Base-by-base conservation (phyloP, 2,888 invertebrate species). In the Melinaea marsaeus region DNA sequence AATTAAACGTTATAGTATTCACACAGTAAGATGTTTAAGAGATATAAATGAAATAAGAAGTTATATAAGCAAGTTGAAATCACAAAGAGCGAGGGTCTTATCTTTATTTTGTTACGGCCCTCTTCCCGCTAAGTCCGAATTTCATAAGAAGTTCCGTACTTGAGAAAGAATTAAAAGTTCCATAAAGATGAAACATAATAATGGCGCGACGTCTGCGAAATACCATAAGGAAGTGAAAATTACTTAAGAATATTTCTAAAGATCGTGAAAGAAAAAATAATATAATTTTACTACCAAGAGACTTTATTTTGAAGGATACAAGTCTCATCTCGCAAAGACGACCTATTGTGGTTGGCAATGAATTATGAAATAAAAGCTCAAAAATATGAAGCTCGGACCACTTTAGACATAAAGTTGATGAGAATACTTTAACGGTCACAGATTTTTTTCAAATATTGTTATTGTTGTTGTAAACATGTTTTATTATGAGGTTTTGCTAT, bases 191-290 rank as follows among this genome's bases (percentile, higher is more conserved):
- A 69, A 65, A 71, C 74, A 80, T 79, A 79, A 80, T 76, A 69
- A 74, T 69, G 57, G 65, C 11, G 42, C 62, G 59, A 46, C 59
- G 54, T 64, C 62, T 66, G 51, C 69, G 66, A 63, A 62, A 69
- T 74, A 72, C 65, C 71, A 66, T 70, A 78, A 79, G 75, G 77
- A 79, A 79, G 71, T 73, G 76, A 75, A 81, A 81, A 83, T 81
- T 81, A 81, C 81, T 81, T 77, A 75, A 74, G 75, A 74, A 76
- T 74, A 72, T 72, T 73, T 72, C 69, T 69, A 66, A 69, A 71
- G 67, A 68, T 73, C 70, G 71, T 68, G 62, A 67, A 70, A 67
- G 63, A 63, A 62, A 67, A 69, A 71, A 72, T 63, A 66, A 66
- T 60, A 63, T 63, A 62, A 66, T 58, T 62, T 64, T 66, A 61